These are phyloP conservation scores for Sipha flava DNA, from an alignment of 1,140 invertebrate genomes.

Conservation along the genomic window DNA sequence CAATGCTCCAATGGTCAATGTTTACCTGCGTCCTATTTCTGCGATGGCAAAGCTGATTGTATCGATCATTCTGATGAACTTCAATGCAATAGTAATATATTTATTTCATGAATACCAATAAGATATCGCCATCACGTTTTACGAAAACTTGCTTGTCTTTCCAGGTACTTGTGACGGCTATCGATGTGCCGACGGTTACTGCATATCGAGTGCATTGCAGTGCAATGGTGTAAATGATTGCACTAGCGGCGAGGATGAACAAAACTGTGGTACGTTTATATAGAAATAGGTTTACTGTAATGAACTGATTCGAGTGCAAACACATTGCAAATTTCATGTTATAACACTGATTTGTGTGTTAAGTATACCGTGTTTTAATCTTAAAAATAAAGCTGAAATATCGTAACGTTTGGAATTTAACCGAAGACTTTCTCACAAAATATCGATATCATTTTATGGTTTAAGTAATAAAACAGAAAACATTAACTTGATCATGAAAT, in stretches of 20 bases:
- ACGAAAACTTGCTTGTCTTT: conserved; percentile 39
- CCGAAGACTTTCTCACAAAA: no score
- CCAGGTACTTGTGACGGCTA: conserved; percentile 49
- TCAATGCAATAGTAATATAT: conserved; percentile 45
- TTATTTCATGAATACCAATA: background rate
- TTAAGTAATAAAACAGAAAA: no score
- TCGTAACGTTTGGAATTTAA: no score
- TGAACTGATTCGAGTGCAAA: no score
- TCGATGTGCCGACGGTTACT: conserved; percentile 50
- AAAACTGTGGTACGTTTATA: conserved; percentile 45
- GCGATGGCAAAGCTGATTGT: conserved; percentile 61
- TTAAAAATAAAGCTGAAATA: no score
- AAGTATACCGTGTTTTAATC: no score
- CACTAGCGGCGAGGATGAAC: conserved; percentile 57
- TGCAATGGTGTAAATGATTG: conserved; percentile 59
- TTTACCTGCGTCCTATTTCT: conserved; percentile 53
- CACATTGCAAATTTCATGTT: no score
- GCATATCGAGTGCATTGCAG: conserved; percentile 50
- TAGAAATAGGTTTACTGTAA: background rate
- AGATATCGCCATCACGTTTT: no score
- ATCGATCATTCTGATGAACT: conserved; percentile 56
- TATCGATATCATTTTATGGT: no score
- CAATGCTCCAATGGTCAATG: conserved; percentile 49
- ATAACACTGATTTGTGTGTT: no score
- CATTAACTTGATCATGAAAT: background rate